These are phyloP conservation scores for Cuniculus paca DNA, from an alignment of 2,797 vertebrate species.

Conservation along the genomic window DNA sequence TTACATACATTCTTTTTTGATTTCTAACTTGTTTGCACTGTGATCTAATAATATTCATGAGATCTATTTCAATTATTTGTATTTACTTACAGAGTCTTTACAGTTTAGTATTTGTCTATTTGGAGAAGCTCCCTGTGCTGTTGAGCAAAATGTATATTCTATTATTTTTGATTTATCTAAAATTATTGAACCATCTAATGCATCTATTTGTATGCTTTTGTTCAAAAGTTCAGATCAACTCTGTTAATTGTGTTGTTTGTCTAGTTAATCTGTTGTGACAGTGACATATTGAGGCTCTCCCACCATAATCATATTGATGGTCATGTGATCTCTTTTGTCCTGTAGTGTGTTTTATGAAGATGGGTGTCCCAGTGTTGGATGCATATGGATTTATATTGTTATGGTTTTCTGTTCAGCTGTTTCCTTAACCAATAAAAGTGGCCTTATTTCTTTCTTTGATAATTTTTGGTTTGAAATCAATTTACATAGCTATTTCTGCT, in stretches of 20 bases:
- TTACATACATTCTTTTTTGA: too few species aligned
- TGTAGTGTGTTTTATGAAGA: neutral
- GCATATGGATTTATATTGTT: neutral
- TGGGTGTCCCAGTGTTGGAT: neutral
- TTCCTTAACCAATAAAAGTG: neutral
- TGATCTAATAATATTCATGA: neutral
- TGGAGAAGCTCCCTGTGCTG: neutral
- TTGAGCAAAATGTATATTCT: neutral
- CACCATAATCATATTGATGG: neutral
- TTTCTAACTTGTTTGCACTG: too few species aligned
- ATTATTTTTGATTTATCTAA: neutral
- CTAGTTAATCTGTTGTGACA: neutral
- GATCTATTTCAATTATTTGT: neutral
- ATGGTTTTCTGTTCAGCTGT: neutral
- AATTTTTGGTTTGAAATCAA: neutral
- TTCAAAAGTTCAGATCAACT: neutral
- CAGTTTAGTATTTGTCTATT: neutral
- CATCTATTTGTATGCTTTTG: neutral
- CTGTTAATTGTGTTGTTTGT: neutral
- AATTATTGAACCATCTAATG: neutral
- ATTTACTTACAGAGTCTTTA: neutral
- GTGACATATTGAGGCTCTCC: neutral
- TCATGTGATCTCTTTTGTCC: neutral
- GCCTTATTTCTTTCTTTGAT: neutral
- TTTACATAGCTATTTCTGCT: neutral